A percentile compares a stretch with the other conserved stretches of the same genome.
phyloP scores from a whole-genome alignment of 1,140 invertebrate genomes.

The Macrosteles quadrilineatus region DNA sequence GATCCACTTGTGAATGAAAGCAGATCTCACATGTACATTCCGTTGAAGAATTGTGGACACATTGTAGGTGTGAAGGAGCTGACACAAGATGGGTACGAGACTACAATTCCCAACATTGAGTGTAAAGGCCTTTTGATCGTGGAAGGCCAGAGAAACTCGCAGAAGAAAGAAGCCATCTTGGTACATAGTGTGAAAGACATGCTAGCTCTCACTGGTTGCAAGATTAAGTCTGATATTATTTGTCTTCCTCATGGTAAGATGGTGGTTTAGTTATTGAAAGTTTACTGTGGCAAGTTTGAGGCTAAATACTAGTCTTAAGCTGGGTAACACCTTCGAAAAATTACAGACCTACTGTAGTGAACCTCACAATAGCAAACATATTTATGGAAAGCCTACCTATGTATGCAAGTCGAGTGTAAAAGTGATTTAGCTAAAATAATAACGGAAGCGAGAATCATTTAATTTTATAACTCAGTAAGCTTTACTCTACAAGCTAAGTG shows the following conservation, averaged over 20 bases:
- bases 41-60: constrained; percentile 58
- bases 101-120: constrained; percentile 52
- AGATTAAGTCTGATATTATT: constrained; percentile 56
- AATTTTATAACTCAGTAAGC: no score
- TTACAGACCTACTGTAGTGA: constrained; percentile 9
- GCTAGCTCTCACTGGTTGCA: constrained; percentile 52
- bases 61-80: constrained; percentile 65
- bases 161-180: constrained; percentile 57
- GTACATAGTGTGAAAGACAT: constrained; percentile 68
- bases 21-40: constrained; percentile 61
- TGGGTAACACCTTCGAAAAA: constrained; percentile 3
- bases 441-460: no score
- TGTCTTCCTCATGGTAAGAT: constrained; percentile 61
- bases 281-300: neutral
- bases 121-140: constrained; percentile 52
- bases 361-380: neutral
- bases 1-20: constrained; percentile 51
- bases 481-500: no score
- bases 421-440: no score
- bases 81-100: constrained; percentile 47
- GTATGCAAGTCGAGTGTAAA: constrained; percentile 26
- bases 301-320: neutral
- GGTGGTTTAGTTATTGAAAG: neutral
- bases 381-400: neutral
- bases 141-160: constrained; percentile 47